Evolutionary conservation across 2,113 vertebrate species (phyloP), one percentile per base, ranked within the genome.

Genomic region (Periophthalmodon schlosseri): DNA sequence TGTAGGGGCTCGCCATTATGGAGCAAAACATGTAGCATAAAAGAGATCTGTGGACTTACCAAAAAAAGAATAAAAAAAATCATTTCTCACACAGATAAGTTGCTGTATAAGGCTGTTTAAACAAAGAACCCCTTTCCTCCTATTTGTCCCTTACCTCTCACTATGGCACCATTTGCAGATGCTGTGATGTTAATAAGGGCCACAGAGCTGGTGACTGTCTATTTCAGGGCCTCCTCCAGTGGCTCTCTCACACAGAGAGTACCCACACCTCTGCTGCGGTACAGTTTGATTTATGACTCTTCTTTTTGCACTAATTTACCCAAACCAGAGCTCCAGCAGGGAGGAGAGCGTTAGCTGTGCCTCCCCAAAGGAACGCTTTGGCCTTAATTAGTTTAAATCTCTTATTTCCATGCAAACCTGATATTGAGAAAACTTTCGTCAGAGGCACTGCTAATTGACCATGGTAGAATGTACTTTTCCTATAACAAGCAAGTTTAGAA

Each of bases 221-320:
- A 60, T 69, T 76, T 70, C 66, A 58, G 63, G 63, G 10, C 34
- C 34, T 44, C 34, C 63, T 65, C 63, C 34, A 44, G 66, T 36
- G 49, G 64, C 58, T 69, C 49, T 3, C 36, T 69, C 69, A 74
- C 73, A 24, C 57, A 47, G 60, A 69, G 52, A 52, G 49, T 80
- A 47, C 13, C 13, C 54, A 47, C 23, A 24, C 63, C 57, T 68
- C 49, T 14, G 33, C 64, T 50, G 69, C 6, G 11, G 57, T 36
- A 57, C 64, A 1, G 16, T 72, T 64, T 68, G 74, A 72, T 74
- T 69, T 58, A 79, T 73, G 76, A 66, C 56, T 80, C 64, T 57
- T 80, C n/a, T 36, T 71, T 56, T 50, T 67, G 49, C 50, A 28
- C 54, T 66, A 54, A 46, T 18, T 49, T n/a, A 13, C 69, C 69